phyloP scores from a whole-genome alignment of 2,113 vertebrate genomes.

The Amblyopsis rosae region DNA sequence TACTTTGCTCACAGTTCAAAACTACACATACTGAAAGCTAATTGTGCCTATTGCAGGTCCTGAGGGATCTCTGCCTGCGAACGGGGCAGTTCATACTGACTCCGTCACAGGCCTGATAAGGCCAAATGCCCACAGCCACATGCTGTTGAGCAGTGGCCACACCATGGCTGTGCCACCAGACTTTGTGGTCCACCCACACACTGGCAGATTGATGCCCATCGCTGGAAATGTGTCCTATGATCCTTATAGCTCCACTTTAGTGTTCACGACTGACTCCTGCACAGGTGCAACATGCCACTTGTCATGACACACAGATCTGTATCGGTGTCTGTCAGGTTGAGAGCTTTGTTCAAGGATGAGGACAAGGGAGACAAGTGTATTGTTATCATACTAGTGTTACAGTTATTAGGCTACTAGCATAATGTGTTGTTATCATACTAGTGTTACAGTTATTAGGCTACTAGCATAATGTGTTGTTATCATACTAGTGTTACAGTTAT shows the following conservation, averaged over 20 bases:
- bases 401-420: no score
- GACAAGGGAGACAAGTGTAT: background rate
- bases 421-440: background rate
- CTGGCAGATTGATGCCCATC: constrained; percentile 79
- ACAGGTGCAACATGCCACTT: constrained; percentile 48
- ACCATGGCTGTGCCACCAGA: constrained; percentile 73
- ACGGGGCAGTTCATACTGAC: constrained; percentile 63
- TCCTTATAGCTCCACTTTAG: constrained; percentile 71
- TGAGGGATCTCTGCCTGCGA: constrained; percentile 55
- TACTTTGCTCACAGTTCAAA: no score
- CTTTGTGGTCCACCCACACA: constrained; percentile 84
- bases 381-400: no score
- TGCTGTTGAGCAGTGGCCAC: constrained; percentile 77
- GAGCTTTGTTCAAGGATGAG: background rate
- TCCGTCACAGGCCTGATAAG: constrained; percentile 75
- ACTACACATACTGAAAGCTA: background rate
- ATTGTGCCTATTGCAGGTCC: constrained; percentile 57
- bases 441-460: no score
- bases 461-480: background rate
- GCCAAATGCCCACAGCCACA: constrained; percentile 70
- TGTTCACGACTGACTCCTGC: constrained; percentile 74
- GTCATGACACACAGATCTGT: no score
- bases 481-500: no score
- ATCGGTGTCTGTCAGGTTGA: background rate
- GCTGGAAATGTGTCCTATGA: constrained; percentile 84